Evolutionary conservation across 1,140 invertebrate genomes (phyloP).

Genomic region (Trichoplusia ni): DNA sequence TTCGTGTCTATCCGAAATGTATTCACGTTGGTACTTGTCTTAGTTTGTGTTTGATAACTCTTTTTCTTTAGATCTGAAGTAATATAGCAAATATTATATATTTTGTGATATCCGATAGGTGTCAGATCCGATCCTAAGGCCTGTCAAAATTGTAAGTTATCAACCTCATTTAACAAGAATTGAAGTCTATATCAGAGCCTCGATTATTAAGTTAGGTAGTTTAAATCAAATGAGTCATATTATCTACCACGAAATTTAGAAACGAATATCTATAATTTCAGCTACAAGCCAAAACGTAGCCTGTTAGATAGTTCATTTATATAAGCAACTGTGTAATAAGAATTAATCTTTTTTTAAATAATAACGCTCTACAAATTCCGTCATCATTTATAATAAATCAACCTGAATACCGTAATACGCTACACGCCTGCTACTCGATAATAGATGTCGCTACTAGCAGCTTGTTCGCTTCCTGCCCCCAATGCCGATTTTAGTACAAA

Average conservation of each 20-base stretch:
- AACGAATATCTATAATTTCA: too few species aligned
- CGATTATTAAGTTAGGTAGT: neutral
- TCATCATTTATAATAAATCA: neutral
- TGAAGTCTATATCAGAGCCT: neutral
- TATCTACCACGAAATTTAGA: too few species aligned
- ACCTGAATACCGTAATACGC: neutral
- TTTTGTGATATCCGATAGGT: neutral
- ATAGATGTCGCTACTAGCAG: constrained; percentile 59
- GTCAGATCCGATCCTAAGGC: neutral
- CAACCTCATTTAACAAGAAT: neutral
- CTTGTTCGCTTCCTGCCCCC: neutral
- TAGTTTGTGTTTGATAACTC: too few species aligned
- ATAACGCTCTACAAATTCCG: neutral
- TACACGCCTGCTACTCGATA: constrained; percentile 42
- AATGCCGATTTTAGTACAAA: neutral
- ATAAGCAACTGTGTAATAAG: neutral
- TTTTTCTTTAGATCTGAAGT: too few species aligned
- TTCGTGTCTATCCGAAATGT: constrained; percentile 2
- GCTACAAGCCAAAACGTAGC: too few species aligned
- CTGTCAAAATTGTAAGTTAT: neutral
- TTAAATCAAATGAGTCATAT: neutral
- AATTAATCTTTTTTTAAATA: neutral
- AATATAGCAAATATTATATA: neutral
- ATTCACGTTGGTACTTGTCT: too few species aligned
- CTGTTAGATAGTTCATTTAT: neutral